Percentiles rank a stretch among this genome's conserved stretches.
Conservation (phyloP, 2,113 vertebrate species). For the Pteruthius melanotis region DNA sequence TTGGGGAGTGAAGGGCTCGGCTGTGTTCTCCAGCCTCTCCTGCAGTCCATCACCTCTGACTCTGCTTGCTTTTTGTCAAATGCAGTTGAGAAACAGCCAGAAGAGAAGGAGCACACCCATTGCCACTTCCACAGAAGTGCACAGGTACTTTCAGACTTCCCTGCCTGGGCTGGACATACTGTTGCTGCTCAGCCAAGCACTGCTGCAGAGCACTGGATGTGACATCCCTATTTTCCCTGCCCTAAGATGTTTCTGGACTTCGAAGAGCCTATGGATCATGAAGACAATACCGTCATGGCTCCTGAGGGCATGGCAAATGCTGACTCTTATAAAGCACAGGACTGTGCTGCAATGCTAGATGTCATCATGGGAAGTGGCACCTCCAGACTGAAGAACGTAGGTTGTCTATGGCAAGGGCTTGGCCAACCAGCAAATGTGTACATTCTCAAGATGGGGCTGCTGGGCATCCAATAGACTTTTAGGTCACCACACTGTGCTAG, state of each 20-base stretch:
- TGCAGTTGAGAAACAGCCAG: not conserved
- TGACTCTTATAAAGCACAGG: not conserved
- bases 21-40: not conserved
- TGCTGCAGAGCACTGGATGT: too few species aligned
- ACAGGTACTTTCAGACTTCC: not conserved
- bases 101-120: not conserved
- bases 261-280: not conserved
- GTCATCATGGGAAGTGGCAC: not conserved
- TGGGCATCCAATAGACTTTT: not conserved
- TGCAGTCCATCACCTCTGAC: not conserved
- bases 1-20: not conserved
- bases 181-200: not conserved
- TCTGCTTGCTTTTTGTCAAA: not conserved
- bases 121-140: not conserved
- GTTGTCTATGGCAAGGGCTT: not conserved
- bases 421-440: accelerated
- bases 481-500: not conserved
- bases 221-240: not conserved
- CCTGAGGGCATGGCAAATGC: not conserved
- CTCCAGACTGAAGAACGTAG: not conserved
- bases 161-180: too few species aligned
- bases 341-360: not conserved
- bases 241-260: not conserved
- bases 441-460: not conserved
- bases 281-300: not conserved